These are phyloP conservation scores for Micronisus gabar DNA, from an alignment of 2,113 vertebrate genomes.

Conservation along the genomic window DNA sequence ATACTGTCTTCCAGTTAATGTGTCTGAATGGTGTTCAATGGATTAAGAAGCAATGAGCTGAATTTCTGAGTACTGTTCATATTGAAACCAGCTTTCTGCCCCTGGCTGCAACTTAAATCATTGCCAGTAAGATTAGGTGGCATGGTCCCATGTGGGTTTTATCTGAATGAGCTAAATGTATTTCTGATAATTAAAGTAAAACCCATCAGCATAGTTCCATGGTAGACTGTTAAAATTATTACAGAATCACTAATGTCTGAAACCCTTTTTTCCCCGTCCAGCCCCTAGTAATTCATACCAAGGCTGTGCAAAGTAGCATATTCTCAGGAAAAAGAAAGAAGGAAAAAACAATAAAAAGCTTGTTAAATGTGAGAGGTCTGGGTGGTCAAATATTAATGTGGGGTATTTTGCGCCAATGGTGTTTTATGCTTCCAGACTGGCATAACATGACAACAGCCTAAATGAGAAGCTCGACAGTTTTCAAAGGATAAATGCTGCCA, in stretches of 20 bases:
- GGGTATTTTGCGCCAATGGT: rapidly evolving
- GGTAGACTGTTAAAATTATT: background rate
- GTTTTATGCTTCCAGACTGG: background rate
- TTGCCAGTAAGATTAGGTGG: background rate
- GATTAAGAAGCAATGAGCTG: background rate
- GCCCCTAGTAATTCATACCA: background rate
- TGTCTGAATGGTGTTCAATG: background rate
- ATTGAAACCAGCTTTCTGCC: background rate
- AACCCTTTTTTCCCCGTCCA: background rate
- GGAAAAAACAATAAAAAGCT: background rate
- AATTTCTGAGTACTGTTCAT: background rate
- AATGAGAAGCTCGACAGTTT: background rate
- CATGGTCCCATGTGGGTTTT: background rate
- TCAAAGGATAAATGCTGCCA: background rate
- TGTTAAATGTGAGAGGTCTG: background rate
- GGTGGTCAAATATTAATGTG: background rate
- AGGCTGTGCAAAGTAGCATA: background rate
- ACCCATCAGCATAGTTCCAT: background rate
- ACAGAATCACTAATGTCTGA: background rate
- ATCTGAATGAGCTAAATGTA: background rate
- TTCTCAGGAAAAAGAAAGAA: background rate
- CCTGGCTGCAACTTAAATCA: background rate
- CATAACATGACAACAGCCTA: background rate
- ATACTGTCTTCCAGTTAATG: background rate
- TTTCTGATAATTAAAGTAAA: slow-evolving; percentile 6